Base-by-base conservation (phyloP, 2,888 invertebrate species). In the Podabrus alpinus region DNA sequence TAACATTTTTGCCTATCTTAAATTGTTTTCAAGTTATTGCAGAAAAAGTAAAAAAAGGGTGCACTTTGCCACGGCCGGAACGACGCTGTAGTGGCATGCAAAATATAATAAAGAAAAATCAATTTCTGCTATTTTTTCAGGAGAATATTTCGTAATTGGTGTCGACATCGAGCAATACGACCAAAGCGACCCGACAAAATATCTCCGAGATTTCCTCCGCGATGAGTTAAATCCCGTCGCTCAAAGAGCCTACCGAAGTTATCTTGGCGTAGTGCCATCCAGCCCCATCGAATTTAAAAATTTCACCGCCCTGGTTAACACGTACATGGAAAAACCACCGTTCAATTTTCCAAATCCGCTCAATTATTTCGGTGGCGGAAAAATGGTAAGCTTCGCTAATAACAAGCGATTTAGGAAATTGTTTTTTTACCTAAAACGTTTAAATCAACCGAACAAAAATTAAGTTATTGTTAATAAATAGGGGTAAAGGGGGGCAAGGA, bases 101-200 rank as follows among this genome's bases (percentile, higher is more conserved):
- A n/a, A n/a, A n/a, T n/a, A n/a, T n/a, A n/a, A n/a, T n/a, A n/a
- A n/a, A n/a, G n/a, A n/a, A n/a, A n/a, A n/a, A n/a, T n/a, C n/a
- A n/a, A n/a, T 19, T 19, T 19, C 4, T 4, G 2, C 4, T 19
- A 3, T 19, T 19, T 25, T 76, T 73, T 29, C 86, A 94, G 95
- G 97, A n/a, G 95, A 97, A 85, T 98, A 97, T 85, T 97, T 96
- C 85, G 97, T 96, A 1, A 93, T 97, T 17, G 97, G 97, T 5
- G 95, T 97, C 7, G 95, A 96, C 84, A 92, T 96, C 13, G 95
- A 96, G 80, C 94, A 96, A 82, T 97, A 97, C 87, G 94, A 96
- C 83, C 88, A 91, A 2, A 89, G 91, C 17, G 91, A 93, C 74
- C 95, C 97, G 0, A 91, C 92, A 67, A 93, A 93, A 80, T 97